Evolutionary conservation across 1,140 invertebrate genomes (phyloP).

Genomic region (Drosophila pseudoobscura): DNA sequence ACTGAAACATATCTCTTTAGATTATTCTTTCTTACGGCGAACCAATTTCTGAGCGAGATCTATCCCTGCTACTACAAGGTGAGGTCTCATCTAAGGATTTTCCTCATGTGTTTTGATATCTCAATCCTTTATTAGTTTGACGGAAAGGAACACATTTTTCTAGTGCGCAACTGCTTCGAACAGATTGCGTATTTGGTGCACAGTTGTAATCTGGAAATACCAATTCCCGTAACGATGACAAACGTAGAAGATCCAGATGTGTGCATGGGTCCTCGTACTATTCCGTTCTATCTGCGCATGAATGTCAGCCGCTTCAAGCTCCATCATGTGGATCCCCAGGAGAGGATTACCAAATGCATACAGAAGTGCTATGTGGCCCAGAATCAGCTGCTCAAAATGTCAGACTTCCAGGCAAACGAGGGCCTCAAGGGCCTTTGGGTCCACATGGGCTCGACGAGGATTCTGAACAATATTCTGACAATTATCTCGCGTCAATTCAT

Average conservation of each 20-base stretch:
- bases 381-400: conserved; percentile 61
- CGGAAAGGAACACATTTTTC: conserved; percentile 58
- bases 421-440: conserved; percentile 60
- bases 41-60: conserved; percentile 47
- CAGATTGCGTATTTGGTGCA: conserved; percentile 61
- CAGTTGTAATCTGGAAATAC: conserved; percentile 53
- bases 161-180: conserved; percentile 69
- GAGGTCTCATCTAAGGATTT: not conserved
- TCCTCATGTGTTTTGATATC: too few relatives aligned
- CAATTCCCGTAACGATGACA: conserved; percentile 24
- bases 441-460: conserved; percentile 46
- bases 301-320: conserved; percentile 53
- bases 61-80: conserved; percentile 81
- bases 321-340: conserved; percentile 55
- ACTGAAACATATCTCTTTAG: conserved; percentile 60
- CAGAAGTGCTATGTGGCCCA: conserved; percentile 51
- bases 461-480: conserved; percentile 44
- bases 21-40: conserved; percentile 53
- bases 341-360: conserved; percentile 51
- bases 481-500: conserved; percentile 58
- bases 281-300: conserved; percentile 63
- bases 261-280: not conserved
- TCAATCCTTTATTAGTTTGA: conserved; percentile 36
- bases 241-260: conserved; percentile 3
- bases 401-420: conserved; percentile 51